Conservation (phyloP, 92 coral and sea anemone genomes). For the Desmophyllum pertusum region DNA sequence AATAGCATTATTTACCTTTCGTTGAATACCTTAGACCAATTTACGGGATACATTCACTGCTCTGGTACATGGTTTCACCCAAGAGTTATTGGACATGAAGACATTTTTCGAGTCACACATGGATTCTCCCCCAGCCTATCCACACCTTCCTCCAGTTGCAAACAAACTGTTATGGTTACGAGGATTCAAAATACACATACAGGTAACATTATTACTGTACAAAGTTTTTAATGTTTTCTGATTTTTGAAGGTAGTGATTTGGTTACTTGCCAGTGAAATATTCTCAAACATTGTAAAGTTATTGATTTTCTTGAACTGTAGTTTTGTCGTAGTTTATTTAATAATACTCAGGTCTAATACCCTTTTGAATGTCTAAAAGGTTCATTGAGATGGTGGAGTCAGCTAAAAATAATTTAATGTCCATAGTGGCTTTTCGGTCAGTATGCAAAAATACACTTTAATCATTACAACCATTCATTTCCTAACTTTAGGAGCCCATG, state of each 20-base stretch:
- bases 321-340: too few species aligned
- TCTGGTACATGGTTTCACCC: slow-evolving; percentile 83
- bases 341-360: too few species aligned
- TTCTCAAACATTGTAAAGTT: too few species aligned
- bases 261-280: slow-evolving; percentile 18
- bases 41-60: slow-evolving; percentile 75
- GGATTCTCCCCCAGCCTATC: slow-evolving; percentile 83
- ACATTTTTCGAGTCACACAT: slow-evolving; percentile 71
- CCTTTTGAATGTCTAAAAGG: neutral
- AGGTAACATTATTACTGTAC: too few species aligned
- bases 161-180: slow-evolving; percentile 95
- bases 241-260: too few species aligned
- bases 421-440: neutral
- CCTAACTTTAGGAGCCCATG: slow-evolving; percentile 82
- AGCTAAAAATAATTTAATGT: neutral
- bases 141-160: slow-evolving; percentile 97
- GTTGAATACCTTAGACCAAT: slow-evolving; percentile 60
- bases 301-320: too few species aligned
- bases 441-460: neutral
- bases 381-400: neutral
- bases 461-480: neutral
- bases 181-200: slow-evolving; percentile 88
- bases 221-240: too few species aligned
- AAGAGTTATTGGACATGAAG: slow-evolving; percentile 74
- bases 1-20: neutral